phyloP scores from a whole-genome alignment of 2,797 vertebrate species.

The Parambassis ranga region DNA sequence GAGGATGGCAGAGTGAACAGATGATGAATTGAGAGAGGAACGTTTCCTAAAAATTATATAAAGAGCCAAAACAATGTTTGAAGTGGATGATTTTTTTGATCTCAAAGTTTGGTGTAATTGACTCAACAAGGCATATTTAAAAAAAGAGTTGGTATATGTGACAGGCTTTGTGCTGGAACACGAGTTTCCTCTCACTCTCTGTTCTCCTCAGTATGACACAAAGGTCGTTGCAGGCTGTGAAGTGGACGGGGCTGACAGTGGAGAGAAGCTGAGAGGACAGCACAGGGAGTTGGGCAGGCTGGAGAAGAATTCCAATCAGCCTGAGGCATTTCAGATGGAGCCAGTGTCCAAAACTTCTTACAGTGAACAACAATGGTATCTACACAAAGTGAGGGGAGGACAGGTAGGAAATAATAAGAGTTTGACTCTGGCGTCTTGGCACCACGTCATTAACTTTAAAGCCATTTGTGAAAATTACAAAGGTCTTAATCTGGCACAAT shows the following conservation, averaged over 20 bases:
- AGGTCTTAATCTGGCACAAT: slow-evolving; percentile 20
- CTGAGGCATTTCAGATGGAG: slow-evolving; percentile 12
- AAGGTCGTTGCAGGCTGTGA: slow-evolving; percentile 47
- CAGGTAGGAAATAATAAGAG: not conserved
- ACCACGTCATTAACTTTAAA: slow-evolving; percentile 29
- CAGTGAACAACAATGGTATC: not conserved
- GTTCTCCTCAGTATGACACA: slow-evolving; percentile 42
- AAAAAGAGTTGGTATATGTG: not conserved
- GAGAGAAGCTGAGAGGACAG: slow-evolving; percentile 31
- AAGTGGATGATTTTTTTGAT: slow-evolving; percentile 2
- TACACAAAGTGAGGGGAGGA: slow-evolving; percentile 1
- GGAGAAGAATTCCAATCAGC: slow-evolving; percentile 58
- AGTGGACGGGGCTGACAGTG: slow-evolving; percentile 58
- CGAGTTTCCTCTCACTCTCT: slow-evolving; percentile 14
- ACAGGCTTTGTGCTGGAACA: slow-evolving; percentile 1
- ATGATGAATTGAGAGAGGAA: slow-evolving; percentile 16
- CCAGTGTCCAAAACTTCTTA: slow-evolving; percentile 26
- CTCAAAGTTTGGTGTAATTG: not conserved
- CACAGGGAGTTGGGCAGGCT: slow-evolving; percentile 15
- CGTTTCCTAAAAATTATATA: slow-evolving; percentile 8
- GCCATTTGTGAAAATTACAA: slow-evolving; percentile 39
- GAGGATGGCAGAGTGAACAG: slow-evolving; percentile 20
- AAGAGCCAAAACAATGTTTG: not conserved
- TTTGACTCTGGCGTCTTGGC: not conserved
- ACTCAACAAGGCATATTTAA: not conserved